A percentile compares a stretch with the other conserved stretches of the same genome.
These are phyloP conservation scores for Microctenopoma steveboyesi DNA, from an alignment of 2,797 vertebrate genomes.

Conservation along the genomic window DNA sequence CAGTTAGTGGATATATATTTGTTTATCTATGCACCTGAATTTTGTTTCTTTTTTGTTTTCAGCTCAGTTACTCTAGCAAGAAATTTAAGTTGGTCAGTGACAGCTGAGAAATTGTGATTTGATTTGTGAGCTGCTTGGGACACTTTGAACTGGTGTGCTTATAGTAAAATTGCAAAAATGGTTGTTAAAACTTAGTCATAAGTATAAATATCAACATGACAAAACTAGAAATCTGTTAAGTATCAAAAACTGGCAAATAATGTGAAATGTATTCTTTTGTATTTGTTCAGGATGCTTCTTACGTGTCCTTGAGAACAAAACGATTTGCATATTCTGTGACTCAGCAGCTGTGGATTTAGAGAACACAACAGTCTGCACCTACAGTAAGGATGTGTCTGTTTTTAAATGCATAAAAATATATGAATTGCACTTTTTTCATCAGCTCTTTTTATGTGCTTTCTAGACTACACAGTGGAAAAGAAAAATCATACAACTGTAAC, in stretches of 20 bases:
- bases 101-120: too few species aligned
- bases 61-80: too few species aligned
- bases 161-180: too few species aligned
- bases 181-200: too few species aligned
- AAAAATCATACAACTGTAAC: constrained; percentile 78
- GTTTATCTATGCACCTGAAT: too few species aligned
- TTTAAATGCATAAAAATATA: not conserved
- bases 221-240: too few species aligned
- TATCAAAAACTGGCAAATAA: not conserved
- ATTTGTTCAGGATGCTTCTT: constrained; percentile 86
- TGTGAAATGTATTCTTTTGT: constrained; percentile 23
- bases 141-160: too few species aligned
- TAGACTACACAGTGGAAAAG: constrained; percentile 76
- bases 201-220: too few species aligned
- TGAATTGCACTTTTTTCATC: not conserved
- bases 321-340: constrained; percentile 87
- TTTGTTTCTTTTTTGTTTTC: too few species aligned
- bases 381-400: constrained; percentile 69
- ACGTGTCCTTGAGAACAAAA: constrained; percentile 85
- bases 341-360: constrained; percentile 70
- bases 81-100: too few species aligned
- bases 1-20: too few species aligned
- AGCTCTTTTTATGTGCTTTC: constrained; percentile 16
- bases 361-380: constrained; percentile 80
- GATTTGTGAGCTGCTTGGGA: too few species aligned